Percentiles rank a stretch among this genome's conserved stretches.
These are phyloP conservation scores for Drosophila pandora DNA, from an alignment of 1,140 invertebrate genomes.

Conservation along the genomic window DNA sequence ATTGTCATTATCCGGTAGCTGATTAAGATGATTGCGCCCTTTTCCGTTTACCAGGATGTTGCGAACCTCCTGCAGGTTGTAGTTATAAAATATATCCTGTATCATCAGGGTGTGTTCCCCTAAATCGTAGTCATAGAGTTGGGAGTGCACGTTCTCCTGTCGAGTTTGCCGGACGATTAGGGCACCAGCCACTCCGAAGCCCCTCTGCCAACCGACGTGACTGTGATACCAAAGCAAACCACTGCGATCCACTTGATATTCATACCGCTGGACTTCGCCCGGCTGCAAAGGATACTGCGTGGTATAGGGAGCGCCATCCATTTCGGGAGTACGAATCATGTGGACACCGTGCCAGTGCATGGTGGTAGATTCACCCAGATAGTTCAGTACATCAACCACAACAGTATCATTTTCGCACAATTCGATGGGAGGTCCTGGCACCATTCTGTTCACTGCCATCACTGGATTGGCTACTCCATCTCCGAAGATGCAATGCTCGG, in stretches of 20 bases:
- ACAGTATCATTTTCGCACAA: constrained; percentile 94
- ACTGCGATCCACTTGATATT: constrained; percentile 88
- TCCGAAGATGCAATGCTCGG: constrained; percentile 88
- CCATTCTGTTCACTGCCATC: constrained; percentile 90
- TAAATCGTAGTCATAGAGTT: constrained; percentile 91
- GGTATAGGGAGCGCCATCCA: constrained; percentile 93
- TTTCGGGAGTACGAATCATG: constrained; percentile 90
- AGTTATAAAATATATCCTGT: constrained; percentile 90
- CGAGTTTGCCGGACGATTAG: constrained; percentile 91
- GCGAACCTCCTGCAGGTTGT: constrained; percentile 84
- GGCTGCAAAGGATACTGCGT: constrained; percentile 93
- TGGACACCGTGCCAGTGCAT: constrained; percentile 94
- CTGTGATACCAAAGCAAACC: constrained; percentile 92
- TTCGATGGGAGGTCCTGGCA: constrained; percentile 93
- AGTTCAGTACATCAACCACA: constrained; percentile 92
- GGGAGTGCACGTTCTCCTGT: constrained; percentile 87
- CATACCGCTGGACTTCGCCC: constrained; percentile 92
- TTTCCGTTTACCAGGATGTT: constrained; percentile 87
- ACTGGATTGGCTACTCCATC: constrained; percentile 89
- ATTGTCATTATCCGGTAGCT: constrained; percentile 84
- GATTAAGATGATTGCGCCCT: constrained; percentile 84
- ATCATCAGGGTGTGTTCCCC: constrained; percentile 89
- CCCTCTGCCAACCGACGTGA: constrained; percentile 89
- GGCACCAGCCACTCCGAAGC: constrained; percentile 91
- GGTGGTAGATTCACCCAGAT: constrained; percentile 88